Evolutionary conservation across 2,888 invertebrate species (phyloP).

Genomic region (Himalopsyche anomala): DNA sequence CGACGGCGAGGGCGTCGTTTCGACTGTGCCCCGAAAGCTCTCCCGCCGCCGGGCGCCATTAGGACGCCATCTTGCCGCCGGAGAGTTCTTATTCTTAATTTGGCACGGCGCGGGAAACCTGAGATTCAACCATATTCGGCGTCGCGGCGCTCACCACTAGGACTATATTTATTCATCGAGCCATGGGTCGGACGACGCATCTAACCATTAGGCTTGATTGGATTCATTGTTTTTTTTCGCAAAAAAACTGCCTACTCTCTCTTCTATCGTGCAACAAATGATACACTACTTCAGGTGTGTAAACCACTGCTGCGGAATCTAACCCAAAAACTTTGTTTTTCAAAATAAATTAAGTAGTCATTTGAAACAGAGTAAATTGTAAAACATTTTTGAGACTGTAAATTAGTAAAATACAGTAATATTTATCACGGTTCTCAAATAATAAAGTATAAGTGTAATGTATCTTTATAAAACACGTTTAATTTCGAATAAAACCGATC

Average conservation of each 20-base stretch:
- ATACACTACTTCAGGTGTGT: no score
- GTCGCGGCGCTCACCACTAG: conserved; percentile 71
- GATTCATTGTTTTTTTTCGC: neutral
- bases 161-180: conserved; percentile 60
- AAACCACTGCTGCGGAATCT: no score
- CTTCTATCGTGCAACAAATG: no score
- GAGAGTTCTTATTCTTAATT: conserved; percentile 81
- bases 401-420: no score
- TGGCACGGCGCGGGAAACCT: conserved; percentile 79
- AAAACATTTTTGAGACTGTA: no score
- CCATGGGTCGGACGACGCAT: neutral
- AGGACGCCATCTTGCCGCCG: conserved; percentile 67
- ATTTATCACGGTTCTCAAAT: no score
- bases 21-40: conserved; percentile 19
- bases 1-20: conserved; percentile 50
- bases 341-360: no score
- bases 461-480: no score
- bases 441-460: no score
- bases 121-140: conserved; percentile 84
- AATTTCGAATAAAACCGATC: no score
- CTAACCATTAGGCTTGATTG: neutral
- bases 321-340: no score
- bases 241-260: neutral
- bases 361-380: no score
- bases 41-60: conserved; percentile 67